Conservation (phyloP, 2,888 invertebrate genomes). For the Spialia ferax region DNA sequence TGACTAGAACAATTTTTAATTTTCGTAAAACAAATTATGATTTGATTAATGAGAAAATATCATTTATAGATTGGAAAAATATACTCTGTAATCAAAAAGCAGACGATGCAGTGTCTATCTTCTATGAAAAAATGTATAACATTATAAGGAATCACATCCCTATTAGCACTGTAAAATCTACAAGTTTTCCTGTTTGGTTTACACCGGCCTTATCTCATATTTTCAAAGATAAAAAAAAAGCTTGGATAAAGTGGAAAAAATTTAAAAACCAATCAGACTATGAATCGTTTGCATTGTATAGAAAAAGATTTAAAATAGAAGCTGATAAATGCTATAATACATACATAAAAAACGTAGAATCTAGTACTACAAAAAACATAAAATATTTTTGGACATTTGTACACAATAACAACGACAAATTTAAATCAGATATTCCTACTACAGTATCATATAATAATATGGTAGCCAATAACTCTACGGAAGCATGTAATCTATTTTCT, state of each 20-base stretch:
- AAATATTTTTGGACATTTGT: neutral
- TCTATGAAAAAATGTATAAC: neutral
- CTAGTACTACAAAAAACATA: neutral
- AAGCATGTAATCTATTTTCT: neutral
- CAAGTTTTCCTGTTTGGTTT: neutral
- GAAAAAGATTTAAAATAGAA: neutral
- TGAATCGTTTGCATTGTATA: neutral
- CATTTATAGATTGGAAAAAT: neutral
- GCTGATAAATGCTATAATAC: neutral
- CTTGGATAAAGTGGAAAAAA: conserved; percentile 2
- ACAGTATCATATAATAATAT: neutral
- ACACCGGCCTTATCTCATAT: neutral
- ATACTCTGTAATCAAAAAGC: neutral
- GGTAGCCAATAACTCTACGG: neutral
- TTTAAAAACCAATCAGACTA: neutral
- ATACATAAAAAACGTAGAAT: neutral
- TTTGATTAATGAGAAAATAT: neutral
- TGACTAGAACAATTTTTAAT: neutral
- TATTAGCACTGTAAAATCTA: neutral
- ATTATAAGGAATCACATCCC: neutral
- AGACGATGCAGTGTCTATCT: neutral
- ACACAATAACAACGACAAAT: neutral
- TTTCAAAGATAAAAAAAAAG: neutral
- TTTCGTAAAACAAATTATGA: neutral
- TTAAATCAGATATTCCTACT: neutral